Evolutionary conservation across 2,113 vertebrate species (phyloP).

Genomic region (Agelaius phoeniceus): DNA sequence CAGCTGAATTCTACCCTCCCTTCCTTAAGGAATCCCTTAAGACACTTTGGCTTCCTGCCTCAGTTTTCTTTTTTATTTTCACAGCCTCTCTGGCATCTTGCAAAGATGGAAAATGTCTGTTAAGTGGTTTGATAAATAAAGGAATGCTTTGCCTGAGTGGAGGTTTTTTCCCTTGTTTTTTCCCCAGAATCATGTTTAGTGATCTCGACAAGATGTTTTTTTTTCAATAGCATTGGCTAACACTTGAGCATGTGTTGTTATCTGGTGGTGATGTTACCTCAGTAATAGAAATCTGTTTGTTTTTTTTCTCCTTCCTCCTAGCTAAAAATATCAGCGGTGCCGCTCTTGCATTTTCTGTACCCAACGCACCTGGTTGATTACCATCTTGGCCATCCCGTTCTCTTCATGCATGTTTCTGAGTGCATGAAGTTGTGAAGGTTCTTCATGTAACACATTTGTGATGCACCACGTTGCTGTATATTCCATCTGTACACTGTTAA

Average conservation of each 20-base stretch:
- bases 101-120: neutral
- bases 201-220: neutral
- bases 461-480: constrained; percentile 70
- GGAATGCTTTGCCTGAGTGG: neutral
- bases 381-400: constrained; percentile 67
- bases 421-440: constrained; percentile 82
- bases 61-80: neutral
- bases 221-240: neutral
- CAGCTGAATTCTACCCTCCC: neutral
- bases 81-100: neutral
- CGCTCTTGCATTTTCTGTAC: constrained; percentile 66
- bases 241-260: constrained; percentile 28
- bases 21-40: neutral
- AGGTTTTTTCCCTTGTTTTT: neutral
- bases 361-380: constrained; percentile 73
- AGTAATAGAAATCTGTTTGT: constrained; percentile 44
- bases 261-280: neutral
- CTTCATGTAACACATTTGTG: constrained; percentile 71
- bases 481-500: constrained; percentile 74
- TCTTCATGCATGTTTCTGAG: constrained; percentile 82
- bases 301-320: constrained; percentile 60
- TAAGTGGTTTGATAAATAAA: constrained; percentile 18
- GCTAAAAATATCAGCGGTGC: constrained; percentile 75
- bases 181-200: neutral
- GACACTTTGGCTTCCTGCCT: neutral